A percentile compares a stretch with the other conserved stretches of the same genome.
phyloP scores from a whole-genome alignment of 2,888 invertebrate species.

The Uloborus plumipes region DNA sequence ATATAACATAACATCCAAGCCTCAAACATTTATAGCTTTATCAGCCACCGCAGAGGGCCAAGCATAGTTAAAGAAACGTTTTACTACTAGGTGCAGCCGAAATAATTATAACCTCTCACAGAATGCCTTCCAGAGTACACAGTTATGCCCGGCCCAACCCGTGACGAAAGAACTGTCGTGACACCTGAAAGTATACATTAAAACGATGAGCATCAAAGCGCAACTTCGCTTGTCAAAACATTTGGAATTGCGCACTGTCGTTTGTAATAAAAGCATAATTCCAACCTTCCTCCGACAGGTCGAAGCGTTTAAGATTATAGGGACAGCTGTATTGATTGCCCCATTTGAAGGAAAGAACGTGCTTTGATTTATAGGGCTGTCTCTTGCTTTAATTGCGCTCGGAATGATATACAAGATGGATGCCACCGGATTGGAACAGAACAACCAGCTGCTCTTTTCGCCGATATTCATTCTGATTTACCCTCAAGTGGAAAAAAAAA shows the following conservation, averaged over 20 bases:
- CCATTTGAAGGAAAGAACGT: slow-evolving; percentile 9
- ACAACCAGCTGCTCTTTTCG: too few relatives aligned
- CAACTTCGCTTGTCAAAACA: slow-evolving; percentile 12
- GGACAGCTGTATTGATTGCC: background rate
- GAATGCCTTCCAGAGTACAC: too few relatives aligned
- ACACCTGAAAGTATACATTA: background rate
- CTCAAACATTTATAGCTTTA: too few relatives aligned
- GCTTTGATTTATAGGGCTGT: slow-evolving; percentile 7
- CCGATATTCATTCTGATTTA: too few relatives aligned
- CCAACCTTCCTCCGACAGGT: slow-evolving; percentile 7
- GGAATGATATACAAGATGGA: background rate
- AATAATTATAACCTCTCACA: background rate
- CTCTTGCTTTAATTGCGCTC: background rate
- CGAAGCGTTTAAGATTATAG: slow-evolving; percentile 15
- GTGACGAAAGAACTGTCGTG: background rate
- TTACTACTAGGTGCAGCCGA: slow-evolving; percentile 8
- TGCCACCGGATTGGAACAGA: too few relatives aligned
- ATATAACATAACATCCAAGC: too few relatives aligned
- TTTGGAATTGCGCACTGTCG: background rate
- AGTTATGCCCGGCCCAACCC: background rate
- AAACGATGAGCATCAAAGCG: background rate
- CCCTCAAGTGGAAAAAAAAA: too few relatives aligned
- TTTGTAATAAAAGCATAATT: slow-evolving; percentile 3
- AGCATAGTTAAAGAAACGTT: too few relatives aligned
- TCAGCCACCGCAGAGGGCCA: too few relatives aligned